Conservation (phyloP, 2,797 vertebrate genomes). For the Acrossocheilus fasciatus region DNA sequence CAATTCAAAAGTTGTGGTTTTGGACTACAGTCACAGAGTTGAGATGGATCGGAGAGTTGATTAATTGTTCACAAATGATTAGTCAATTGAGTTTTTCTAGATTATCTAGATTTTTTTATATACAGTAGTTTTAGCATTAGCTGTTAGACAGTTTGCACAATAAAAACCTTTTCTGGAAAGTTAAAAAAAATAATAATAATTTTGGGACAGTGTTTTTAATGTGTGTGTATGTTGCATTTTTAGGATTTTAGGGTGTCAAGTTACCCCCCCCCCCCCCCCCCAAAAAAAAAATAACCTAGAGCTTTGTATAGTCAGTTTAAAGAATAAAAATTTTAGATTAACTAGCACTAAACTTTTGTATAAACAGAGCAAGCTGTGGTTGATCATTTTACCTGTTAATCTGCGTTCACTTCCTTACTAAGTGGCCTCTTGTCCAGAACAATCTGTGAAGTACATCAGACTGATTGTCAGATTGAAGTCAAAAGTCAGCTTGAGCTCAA, state of each 20-base stretch:
- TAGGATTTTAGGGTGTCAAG: background rate
- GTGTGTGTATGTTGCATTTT: background rate
- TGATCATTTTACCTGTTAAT: background rate
- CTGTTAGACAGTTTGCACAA: background rate
- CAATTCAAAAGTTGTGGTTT: background rate
- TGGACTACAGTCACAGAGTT: background rate
- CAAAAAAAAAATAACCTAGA: too few relatives aligned
- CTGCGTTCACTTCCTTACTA: background rate
- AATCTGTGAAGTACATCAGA: background rate
- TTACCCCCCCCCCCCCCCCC: background rate
- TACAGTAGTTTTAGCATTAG: background rate
- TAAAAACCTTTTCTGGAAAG: background rate
- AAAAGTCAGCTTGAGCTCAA: background rate
- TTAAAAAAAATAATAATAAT: background rate
- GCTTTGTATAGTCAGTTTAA: background rate
- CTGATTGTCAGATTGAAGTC: background rate
- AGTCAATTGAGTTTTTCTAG: background rate
- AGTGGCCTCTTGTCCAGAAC: background rate
- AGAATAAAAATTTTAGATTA: background rate
- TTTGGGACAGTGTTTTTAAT: background rate
- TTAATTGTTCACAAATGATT: background rate
- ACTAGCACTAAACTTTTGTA: background rate
- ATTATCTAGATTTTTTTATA: background rate
- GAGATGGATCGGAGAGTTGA: background rate
- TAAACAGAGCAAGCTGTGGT: background rate